A percentile compares a stretch with the other conserved stretches of the same genome.
Evolutionary conservation across 2,113 vertebrate genomes (phyloP).

Genomic region (Misgurnus mizolepis): DNA sequence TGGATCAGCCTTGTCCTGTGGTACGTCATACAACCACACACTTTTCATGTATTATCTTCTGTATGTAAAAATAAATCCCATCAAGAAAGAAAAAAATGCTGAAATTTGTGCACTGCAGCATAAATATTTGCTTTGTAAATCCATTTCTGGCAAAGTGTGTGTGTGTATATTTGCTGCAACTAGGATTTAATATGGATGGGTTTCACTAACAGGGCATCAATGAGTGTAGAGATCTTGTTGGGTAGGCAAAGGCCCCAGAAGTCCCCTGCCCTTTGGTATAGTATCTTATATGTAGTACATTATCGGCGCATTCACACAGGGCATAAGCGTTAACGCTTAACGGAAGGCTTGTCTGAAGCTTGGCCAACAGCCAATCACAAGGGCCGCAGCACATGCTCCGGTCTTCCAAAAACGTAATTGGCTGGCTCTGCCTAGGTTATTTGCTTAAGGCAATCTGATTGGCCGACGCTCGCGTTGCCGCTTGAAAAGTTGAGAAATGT

Average conservation of each 20-base stretch:
- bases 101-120: not conserved
- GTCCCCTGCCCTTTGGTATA: slow-evolving; percentile 82
- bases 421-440: too few species aligned
- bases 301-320: too few species aligned
- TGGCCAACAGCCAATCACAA: too few species aligned
- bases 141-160: not conserved
- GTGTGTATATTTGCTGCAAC: not conserved
- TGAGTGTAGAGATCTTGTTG: slow-evolving; percentile 61
- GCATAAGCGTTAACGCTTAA: too few species aligned
- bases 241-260: slow-evolving; percentile 66
- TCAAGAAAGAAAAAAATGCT: not conserved
- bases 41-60: not conserved
- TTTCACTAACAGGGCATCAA: slow-evolving; percentile 70
- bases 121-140: not conserved
- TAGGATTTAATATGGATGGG: slow-evolving; percentile 39
- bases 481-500: too few species aligned
- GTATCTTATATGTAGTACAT: slow-evolving; percentile 51
- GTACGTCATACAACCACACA: slow-evolving; percentile 70
- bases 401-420: too few species aligned
- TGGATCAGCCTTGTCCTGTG: slow-evolving; percentile 98
- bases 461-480: too few species aligned
- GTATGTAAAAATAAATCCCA: not conserved
- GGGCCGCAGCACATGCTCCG: too few species aligned
- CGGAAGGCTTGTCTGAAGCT: too few species aligned
- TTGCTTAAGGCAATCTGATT: too few species aligned